Conservation (phyloP, 2,797 vertebrate genomes). For the Sebastes taczanowskii region DNA sequence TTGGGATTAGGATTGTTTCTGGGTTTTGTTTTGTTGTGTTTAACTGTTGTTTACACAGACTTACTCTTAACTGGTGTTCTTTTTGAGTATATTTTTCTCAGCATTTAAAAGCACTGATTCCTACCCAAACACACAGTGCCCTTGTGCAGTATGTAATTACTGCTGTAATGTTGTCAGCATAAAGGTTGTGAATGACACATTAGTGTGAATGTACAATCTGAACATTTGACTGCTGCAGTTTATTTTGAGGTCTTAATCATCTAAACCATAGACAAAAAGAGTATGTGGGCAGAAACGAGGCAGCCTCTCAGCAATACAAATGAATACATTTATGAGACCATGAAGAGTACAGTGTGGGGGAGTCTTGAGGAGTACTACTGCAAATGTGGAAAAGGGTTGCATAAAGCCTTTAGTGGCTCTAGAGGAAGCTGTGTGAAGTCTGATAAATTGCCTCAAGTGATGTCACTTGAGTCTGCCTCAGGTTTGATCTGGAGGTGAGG, state of each 20-base stretch:
- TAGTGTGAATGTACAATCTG: not conserved
- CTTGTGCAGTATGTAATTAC: not conserved
- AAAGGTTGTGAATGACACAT: not conserved
- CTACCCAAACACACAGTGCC: not conserved
- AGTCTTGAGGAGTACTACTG: too few species aligned
- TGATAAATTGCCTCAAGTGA: not conserved
- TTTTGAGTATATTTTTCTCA: not conserved
- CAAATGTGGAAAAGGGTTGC: too few species aligned
- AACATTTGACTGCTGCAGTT: not conserved
- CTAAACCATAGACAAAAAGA: not conserved
- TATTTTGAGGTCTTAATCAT: not conserved
- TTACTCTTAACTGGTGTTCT: not conserved
- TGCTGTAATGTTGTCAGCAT: not conserved
- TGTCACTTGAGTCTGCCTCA: not conserved
- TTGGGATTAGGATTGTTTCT: not conserved
- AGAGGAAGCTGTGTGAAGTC: not conserved
- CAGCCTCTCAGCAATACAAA: too few species aligned
- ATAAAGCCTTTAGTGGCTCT: too few species aligned
- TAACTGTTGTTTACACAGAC: slow-evolving; percentile 14
- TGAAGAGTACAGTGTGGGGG: not conserved
- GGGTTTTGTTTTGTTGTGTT: not conserved
- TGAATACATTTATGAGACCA: not conserved
- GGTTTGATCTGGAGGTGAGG: too few species aligned
- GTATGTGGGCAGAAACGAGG: too few species aligned
- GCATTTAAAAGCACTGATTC: not conserved